phyloP scores from a whole-genome alignment of 2,113 vertebrate species.

The Plestiodon gilberti region DNA sequence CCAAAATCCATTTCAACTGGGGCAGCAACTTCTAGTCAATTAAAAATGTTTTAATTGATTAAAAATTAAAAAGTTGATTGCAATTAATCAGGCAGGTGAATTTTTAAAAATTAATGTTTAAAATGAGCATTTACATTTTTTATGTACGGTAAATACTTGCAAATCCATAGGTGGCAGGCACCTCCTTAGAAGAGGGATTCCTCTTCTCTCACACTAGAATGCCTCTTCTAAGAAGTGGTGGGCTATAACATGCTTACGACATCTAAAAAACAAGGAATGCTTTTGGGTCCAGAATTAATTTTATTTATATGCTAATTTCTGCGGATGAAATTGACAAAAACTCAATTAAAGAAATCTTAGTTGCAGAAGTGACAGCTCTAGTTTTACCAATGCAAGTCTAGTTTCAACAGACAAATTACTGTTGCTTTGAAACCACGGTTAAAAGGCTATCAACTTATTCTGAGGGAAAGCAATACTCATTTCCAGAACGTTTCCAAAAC shows the following conservation, averaged over 20 bases:
- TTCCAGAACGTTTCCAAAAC: conserved; percentile 63
- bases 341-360: neutral
- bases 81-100: neutral
- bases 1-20: conserved; percentile 2
- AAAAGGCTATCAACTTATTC: conserved; percentile 10
- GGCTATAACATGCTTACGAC: neutral
- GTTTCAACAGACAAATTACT: neutral
- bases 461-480: conserved; percentile 38
- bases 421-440: neutral
- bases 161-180: neutral
- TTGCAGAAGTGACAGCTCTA: neutral
- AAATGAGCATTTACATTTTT: neutral
- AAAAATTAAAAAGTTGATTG: neutral
- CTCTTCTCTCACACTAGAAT: neutral
- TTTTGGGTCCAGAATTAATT: neutral
- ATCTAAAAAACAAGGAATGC: neutral
- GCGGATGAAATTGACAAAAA: neutral
- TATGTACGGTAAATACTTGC: neutral
- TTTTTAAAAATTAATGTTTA: neutral
- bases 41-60: conserved; percentile 29
- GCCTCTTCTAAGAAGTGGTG: neutral
- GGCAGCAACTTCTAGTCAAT: conserved; percentile 12
- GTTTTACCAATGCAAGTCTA: neutral
- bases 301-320: neutral
- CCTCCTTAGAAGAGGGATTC: neutral